phyloP scores from a whole-genome alignment of 2,888 invertebrate genomes.

The Polymixis lichenea region DNA sequence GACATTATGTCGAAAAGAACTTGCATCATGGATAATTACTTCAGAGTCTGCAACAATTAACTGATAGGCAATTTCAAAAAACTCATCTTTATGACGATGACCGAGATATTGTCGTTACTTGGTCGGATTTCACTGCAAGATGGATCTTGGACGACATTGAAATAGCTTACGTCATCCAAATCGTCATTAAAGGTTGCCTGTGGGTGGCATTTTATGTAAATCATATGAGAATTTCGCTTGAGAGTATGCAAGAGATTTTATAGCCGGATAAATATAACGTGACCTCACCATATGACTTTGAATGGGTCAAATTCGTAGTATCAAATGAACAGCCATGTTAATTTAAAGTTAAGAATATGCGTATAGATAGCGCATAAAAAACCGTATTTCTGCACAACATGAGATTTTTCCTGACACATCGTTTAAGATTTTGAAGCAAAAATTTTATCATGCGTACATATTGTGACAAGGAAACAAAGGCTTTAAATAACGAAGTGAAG shows the following conservation, averaged over 20 bases:
- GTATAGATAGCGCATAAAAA: not conserved
- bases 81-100: not conserved
- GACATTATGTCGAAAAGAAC: not conserved
- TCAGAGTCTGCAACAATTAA: not conserved
- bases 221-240: slow-evolving; percentile 5
- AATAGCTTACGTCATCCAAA: slow-evolving; percentile 36
- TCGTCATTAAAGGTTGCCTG: slow-evolving; percentile 21
- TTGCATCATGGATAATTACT: slow-evolving; percentile 3
- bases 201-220: slow-evolving; percentile 28
- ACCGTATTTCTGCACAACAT: not conserved
- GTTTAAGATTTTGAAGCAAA: not conserved
- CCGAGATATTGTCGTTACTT: not conserved
- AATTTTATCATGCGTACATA: slow-evolving; percentile 9
- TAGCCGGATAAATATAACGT: slow-evolving; percentile 3
- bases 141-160: slow-evolving; percentile 39
- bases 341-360: slow-evolving; percentile 13
- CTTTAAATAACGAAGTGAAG: slow-evolving; percentile 19
- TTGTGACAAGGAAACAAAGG: slow-evolving; percentile 38
- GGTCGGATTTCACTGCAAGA: not conserved
- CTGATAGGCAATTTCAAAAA: not conserved
- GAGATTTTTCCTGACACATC: not conserved
- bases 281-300: slow-evolving; percentile 21
- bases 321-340: slow-evolving; percentile 12
- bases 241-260: slow-evolving; percentile 16
- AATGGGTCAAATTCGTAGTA: slow-evolving; percentile 26